Base-by-base conservation (phyloP, 1,140 invertebrate species). In the Metaphire vulgaris region DNA sequence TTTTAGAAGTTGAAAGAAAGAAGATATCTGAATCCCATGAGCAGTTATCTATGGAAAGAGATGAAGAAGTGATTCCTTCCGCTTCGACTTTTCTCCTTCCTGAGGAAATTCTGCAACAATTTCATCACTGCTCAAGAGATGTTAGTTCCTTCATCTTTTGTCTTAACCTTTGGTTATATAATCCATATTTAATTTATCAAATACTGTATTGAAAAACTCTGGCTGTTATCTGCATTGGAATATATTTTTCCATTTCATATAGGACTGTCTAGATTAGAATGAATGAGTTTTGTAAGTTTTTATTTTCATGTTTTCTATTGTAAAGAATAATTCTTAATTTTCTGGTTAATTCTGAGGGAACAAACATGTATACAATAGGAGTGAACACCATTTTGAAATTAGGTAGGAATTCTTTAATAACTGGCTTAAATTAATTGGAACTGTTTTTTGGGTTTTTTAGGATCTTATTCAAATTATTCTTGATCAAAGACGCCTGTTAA, bases 381-480 rank as follows among this genome's bases (percentile, higher is more conserved):
- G n/a, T n/a, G n/a, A n/a, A n/a, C n/a, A n/a, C n/a, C n/a, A n/a
- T n/a, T n/a, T n/a, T n/a, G n/a, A n/a, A n/a, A n/a, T n/a, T n/a
- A n/a, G n/a, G n/a, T n/a, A n/a, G n/a, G n/a, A 56, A 56, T 56
- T 12, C 41, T 56, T 21, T 21, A 12, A 56, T 6, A 6, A 56
- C 6, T 12, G 41, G 6, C 6, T 56, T 56, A 12, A 12, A 21
- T 56, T 56, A 12, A 56, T 56, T 6, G 21, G 41, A 21, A 56
- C 21, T 56, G 6, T 12, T 56, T 12, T 56, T 56, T 56, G 41
- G 33, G 76, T 26, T 78, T 86, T 87, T 30, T 81, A 93, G 92
- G 94, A 97, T 85, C 88, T 97, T 1, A 92, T 97, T 83, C 89
- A 94, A 72, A 87, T 93, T 83, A 89, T 93, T 31, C 89, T 92